Percentiles rank a stretch among this genome's conserved stretches.
Conservation (phyloP, 2,113 vertebrate genomes). For the Canis aureus region DNA sequence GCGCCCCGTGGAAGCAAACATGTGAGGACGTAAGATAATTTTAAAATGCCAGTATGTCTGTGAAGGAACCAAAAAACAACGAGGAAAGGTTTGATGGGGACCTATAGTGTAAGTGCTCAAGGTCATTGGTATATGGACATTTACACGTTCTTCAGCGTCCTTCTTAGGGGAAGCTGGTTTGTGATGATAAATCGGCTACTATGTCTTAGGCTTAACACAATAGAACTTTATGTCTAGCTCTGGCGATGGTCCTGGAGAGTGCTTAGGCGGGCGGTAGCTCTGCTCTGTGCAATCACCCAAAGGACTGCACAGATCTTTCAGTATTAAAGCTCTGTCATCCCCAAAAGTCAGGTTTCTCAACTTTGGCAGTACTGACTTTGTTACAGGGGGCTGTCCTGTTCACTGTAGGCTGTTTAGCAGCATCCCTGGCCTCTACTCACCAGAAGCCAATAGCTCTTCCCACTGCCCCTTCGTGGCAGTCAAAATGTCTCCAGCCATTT, state of each 20-base stretch:
- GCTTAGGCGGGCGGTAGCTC: not conserved
- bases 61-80: not conserved
- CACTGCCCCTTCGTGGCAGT: not conserved
- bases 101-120: not conserved
- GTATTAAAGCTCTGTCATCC: not conserved
- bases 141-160: not conserved
- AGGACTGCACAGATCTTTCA: not conserved
- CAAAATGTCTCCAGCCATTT: not conserved
- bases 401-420: not conserved
- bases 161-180: slow-evolving; percentile 41
- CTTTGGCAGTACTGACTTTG: not conserved
- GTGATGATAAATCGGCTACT: slow-evolving; percentile 12
- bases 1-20: not conserved
- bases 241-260: not conserved
- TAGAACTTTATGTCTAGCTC: not conserved
- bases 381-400: not conserved
- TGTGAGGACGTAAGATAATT: not conserved
- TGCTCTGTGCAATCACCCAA: not conserved
- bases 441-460: not conserved
- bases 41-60: not conserved
- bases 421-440: not conserved
- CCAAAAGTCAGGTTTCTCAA: not conserved
- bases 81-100: not conserved
- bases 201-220: not conserved
- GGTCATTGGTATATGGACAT: slow-evolving; percentile 46